A percentile compares a stretch with the other conserved stretches of the same genome.
phyloP scores from a whole-genome alignment of 2,888 invertebrate species.

The Choristoneura rosaceana region DNA sequence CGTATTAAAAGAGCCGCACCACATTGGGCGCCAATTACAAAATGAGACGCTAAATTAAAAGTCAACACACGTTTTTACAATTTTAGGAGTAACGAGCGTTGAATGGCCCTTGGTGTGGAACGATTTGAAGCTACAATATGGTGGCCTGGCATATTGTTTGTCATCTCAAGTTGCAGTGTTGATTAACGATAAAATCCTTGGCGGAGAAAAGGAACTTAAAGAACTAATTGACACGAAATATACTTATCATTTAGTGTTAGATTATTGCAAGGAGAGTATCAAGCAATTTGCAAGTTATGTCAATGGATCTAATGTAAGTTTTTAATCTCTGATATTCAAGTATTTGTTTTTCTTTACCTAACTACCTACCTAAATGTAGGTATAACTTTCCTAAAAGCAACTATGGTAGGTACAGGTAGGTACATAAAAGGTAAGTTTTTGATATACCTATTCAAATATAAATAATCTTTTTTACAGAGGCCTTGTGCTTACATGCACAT shows the following conservation, averaged over 20 bases:
- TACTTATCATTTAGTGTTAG: slow-evolving; percentile 67
- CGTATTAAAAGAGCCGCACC: background rate
- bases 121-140: slow-evolving; percentile 71
- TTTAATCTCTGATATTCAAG: no score
- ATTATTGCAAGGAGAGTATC: slow-evolving; percentile 77
- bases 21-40: background rate
- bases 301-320: slow-evolving; percentile 72
- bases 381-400: no score
- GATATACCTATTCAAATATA: background rate
- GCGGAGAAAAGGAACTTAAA: slow-evolving; percentile 80
- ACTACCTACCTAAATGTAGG: no score
- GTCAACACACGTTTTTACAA: slow-evolving; percentile 2
- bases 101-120: slow-evolving; percentile 74
- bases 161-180: slow-evolving; percentile 78
- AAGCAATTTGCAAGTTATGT: slow-evolving; percentile 74
- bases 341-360: no score
- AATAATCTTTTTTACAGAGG: slow-evolving; percentile 74
- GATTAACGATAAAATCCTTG: slow-evolving; percentile 78
- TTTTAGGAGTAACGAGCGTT: slow-evolving; percentile 65
- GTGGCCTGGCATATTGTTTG: slow-evolving; percentile 76
- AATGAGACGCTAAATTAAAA: background rate
- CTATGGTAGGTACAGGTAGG: no score
- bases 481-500: slow-evolving; percentile 84
- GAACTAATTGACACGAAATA: slow-evolving; percentile 75
- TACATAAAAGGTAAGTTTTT: no score